phyloP scores from a whole-genome alignment of 2,113 vertebrate species.

The Oreotrochilus melanogaster region DNA sequence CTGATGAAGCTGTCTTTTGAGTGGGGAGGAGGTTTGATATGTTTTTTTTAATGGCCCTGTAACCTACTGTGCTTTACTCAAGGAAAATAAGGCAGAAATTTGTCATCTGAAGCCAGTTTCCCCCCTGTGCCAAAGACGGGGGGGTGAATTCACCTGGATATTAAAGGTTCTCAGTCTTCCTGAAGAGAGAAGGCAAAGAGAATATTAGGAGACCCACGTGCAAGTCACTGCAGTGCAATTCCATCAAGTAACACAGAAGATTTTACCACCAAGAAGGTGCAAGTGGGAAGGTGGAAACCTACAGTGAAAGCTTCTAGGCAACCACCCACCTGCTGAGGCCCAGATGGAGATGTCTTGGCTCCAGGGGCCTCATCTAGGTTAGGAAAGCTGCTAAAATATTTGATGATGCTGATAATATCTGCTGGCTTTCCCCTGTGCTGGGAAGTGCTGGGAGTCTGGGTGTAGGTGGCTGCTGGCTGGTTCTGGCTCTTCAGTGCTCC shows the following conservation, averaged over 20 bases:
- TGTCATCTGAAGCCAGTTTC: background rate
- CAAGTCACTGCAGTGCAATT: background rate
- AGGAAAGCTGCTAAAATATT: background rate
- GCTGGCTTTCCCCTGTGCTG: background rate
- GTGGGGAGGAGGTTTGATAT: background rate
- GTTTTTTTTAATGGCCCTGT: background rate
- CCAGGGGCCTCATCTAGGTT: background rate
- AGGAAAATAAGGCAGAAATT: background rate
- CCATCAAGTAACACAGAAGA: background rate
- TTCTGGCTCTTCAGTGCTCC: background rate
- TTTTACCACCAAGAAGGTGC: background rate
- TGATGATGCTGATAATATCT: background rate
- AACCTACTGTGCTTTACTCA: background rate
- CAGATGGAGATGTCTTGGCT: background rate
- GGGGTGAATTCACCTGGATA: background rate
- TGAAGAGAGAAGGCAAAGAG: background rate
- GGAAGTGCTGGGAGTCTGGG: background rate
- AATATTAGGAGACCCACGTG: background rate
- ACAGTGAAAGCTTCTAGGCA: background rate
- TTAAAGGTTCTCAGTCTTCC: background rate
- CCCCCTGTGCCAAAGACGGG: background rate
- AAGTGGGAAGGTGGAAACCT: background rate
- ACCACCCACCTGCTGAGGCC: background rate
- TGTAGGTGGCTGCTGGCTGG: background rate
- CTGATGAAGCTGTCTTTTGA: background rate